Percentiles rank a stretch among this genome's conserved stretches.
Conservation (phyloP, 2,797 vertebrate species). For the Phataginus tricuspis region DNA sequence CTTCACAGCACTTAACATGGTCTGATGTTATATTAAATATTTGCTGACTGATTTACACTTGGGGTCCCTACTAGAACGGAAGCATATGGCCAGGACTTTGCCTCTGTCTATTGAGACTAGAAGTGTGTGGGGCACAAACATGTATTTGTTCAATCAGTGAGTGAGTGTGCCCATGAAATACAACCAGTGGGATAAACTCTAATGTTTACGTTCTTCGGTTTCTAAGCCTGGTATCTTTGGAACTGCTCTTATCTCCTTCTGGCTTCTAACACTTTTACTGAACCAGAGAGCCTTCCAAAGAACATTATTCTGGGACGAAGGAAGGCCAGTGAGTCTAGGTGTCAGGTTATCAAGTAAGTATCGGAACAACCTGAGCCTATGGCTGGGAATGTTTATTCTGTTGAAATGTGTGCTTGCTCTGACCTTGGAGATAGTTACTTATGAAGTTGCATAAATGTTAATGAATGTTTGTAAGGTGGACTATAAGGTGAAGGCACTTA, state of each 20-base stretch:
- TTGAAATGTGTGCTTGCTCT: slow-evolving; percentile 52
- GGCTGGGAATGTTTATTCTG: slow-evolving; percentile 70
- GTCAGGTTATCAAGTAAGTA: slow-evolving; percentile 56
- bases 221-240: background rate
- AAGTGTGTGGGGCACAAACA: background rate
- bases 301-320: slow-evolving; percentile 53
- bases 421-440: slow-evolving; percentile 61
- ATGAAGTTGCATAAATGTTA: slow-evolving; percentile 66
- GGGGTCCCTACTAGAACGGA: background rate
- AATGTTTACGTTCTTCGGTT: background rate
- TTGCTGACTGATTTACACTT: background rate
- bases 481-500: slow-evolving; percentile 71
- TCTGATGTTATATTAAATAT: background rate
- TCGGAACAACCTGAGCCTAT: slow-evolving; percentile 44
- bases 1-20: background rate
- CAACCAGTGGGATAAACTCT: background rate
- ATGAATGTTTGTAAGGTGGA: slow-evolving; percentile 43
- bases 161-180: background rate
- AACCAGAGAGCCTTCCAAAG: background rate
- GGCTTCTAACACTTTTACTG: background rate
- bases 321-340: slow-evolving; percentile 14
- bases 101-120: background rate
- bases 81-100: background rate
- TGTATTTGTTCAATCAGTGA: background rate
- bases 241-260: background rate